These are phyloP conservation scores for Chymomyza costata DNA, from an alignment of 1,140 invertebrate genomes.

Conservation along the genomic window DNA sequence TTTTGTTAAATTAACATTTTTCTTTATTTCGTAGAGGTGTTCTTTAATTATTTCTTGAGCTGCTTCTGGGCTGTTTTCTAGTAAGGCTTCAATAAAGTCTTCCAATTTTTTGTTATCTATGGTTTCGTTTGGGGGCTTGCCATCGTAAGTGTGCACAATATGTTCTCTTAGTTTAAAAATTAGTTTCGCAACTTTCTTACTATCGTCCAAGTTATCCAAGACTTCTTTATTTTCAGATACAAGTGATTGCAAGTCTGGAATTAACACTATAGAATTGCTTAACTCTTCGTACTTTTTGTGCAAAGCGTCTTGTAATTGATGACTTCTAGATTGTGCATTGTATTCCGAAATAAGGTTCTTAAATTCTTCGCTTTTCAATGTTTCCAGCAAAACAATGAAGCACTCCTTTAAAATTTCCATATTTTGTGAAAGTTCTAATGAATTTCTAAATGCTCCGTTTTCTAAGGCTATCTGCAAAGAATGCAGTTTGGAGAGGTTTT, in stretches of 20 bases:
- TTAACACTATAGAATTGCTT: too few species aligned
- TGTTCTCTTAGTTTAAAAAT: slow-evolving; percentile 60
- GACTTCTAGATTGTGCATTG: too few species aligned
- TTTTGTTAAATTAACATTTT: slow-evolving; percentile 48
- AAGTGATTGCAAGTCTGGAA: slow-evolving; percentile 14
- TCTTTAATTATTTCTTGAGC: slow-evolving; percentile 29
- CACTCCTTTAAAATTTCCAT: slow-evolving; percentile 7
- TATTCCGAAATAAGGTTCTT: too few species aligned
- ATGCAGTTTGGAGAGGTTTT: background rate
- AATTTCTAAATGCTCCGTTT: slow-evolving; percentile 20
- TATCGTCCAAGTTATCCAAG: slow-evolving; percentile 31
- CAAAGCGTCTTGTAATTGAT: too few species aligned
- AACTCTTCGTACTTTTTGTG: too few species aligned
- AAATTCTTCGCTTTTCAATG: background rate
- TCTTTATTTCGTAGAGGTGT: slow-evolving; percentile 39
- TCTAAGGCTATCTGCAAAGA: background rate
- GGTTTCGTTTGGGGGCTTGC: slow-evolving; percentile 22
- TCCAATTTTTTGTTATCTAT: too few species aligned
- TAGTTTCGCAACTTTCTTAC: slow-evolving; percentile 33
- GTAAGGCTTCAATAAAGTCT: slow-evolving; percentile 42
- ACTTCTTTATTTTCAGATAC: slow-evolving; percentile 23
- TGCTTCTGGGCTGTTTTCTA: slow-evolving; percentile 32
- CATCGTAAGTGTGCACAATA: slow-evolving; percentile 66
- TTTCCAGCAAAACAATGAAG: slow-evolving; percentile 1
- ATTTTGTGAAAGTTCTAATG: slow-evolving; percentile 19